Percentiles rank a stretch among this genome's conserved stretches.
These are phyloP conservation scores for Limnephilus lunatus DNA, from an alignment of 2,888 invertebrate genomes.

Conservation along the genomic window DNA sequence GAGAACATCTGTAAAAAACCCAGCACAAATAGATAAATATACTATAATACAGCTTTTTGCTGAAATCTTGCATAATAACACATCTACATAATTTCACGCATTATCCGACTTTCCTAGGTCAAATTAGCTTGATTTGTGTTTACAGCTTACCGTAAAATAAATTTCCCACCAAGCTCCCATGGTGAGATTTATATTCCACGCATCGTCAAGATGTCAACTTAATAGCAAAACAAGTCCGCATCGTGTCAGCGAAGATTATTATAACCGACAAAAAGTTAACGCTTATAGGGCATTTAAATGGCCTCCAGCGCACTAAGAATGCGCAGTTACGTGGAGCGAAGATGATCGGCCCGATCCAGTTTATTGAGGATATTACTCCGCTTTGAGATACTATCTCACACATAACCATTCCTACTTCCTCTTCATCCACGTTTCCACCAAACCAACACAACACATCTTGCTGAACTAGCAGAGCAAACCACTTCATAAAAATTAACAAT, in stretches of 20 bases:
- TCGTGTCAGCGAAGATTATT: background rate
- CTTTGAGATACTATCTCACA: constrained; percentile 18
- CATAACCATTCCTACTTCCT: constrained; percentile 27
- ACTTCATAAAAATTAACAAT: background rate
- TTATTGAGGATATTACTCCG: constrained; percentile 56
- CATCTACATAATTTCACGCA: background rate
- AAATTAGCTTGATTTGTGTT: background rate
- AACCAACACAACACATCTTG: background rate
- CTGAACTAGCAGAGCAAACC: background rate
- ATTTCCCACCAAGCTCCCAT: background rate
- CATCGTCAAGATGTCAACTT: constrained; percentile 16
- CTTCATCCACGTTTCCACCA: background rate
- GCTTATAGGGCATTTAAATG: constrained; percentile 9
- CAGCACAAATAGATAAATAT: no score
- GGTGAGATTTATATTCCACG: constrained; percentile 8
- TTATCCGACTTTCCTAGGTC: background rate
- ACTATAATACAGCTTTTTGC: background rate
- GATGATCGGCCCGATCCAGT: constrained; percentile 64
- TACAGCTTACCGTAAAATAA: background rate
- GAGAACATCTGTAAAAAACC: no score
- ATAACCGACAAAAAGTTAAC: constrained; percentile 33
- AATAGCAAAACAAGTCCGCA: constrained; percentile 11
- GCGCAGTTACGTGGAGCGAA: constrained; percentile 62
- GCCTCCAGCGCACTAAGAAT: constrained; percentile 38
- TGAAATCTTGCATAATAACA: background rate